Base-by-base conservation (phyloP, 2,797 vertebrate genomes). In the Oreochromis grahami region DNA sequence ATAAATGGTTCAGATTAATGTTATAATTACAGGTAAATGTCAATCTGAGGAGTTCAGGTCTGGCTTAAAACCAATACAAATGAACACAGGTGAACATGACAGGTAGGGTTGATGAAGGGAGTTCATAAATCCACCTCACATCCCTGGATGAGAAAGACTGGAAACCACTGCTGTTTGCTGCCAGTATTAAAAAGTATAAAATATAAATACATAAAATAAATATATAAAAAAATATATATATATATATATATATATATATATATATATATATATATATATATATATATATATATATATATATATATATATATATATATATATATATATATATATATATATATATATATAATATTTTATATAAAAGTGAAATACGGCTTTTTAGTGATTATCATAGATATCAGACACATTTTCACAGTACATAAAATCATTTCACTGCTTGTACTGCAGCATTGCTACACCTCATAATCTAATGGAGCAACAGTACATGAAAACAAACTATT, bases 61-160 rank as follows among this genome's bases (percentile, higher is more conserved):
- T 60, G 56, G 56, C 56, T 60, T 60, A 60, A 6, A 60, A 60
- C 56, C 34, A 60, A 60, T 60, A 60, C 9, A 60, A 60, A 9
- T 0, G 15, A 60, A 60, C 29, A 60, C 8, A 19, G 56, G 56
- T 60, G 56, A 60, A 60, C 56, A 34, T 19, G 56, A 34, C 56
- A 34, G 56, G 5, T 60, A 15, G 5, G 56, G 56, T 19, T 60
- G 56, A 60, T 60, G 56, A 60, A 60, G 29, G 29, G 15, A 60
- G 56, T 60, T 60, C 29, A 34, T 32, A 58, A 58, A 58, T 58
- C 29, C 15, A 2, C 15, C 15, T 58, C 5, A 19, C 5, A 5
- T 58, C 55, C 55, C 32, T 58, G 55, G 10, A 58, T 58, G 55
- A 58, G 55, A 32, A 58, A 58, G 55, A 58, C 55, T 32, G 55